A percentile compares a stretch with the other conserved stretches of the same genome.
These are phyloP conservation scores for Pterocles burchelli DNA, from an alignment of 2,113 vertebrate species.

Conservation along the genomic window DNA sequence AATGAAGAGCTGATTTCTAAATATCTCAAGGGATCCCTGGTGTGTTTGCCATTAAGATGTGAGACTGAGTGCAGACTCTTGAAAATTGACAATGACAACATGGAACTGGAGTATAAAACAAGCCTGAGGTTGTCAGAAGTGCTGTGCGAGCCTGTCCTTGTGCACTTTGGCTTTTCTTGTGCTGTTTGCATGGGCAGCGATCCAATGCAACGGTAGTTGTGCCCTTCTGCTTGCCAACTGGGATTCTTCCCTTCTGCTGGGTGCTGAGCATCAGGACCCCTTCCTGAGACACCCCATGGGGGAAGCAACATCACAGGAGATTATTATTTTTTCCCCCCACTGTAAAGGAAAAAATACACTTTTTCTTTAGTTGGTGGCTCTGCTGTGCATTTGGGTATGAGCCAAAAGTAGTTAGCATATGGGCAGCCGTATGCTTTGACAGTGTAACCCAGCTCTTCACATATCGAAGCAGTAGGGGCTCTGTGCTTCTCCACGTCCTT, in stretches of 20 bases:
- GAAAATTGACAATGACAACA: background rate
- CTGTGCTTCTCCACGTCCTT: rapidly evolving
- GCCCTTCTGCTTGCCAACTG: background rate
- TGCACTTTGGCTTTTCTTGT: background rate
- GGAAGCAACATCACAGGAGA: background rate
- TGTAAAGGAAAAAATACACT: background rate
- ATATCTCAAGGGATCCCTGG: background rate
- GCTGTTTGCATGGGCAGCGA: rapidly evolving
- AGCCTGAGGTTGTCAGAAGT: background rate
- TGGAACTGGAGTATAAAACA: background rate
- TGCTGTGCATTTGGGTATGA: background rate
- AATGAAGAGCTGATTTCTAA: background rate
- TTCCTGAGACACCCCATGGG: background rate
- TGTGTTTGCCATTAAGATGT: background rate
- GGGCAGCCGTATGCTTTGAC: background rate
- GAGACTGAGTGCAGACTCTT: background rate
- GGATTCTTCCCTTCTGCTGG: background rate
- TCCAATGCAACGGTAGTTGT: background rate
- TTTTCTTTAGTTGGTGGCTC: background rate
- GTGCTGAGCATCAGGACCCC: background rate
- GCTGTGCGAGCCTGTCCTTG: background rate
- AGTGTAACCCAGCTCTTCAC: background rate
- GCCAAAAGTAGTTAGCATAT: background rate
- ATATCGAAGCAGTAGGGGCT: background rate
- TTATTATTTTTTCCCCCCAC: background rate